These are phyloP conservation scores for Caenorhabditis becei DNA, from an alignment of 2,888 invertebrate species.

Conservation along the genomic window DNA sequence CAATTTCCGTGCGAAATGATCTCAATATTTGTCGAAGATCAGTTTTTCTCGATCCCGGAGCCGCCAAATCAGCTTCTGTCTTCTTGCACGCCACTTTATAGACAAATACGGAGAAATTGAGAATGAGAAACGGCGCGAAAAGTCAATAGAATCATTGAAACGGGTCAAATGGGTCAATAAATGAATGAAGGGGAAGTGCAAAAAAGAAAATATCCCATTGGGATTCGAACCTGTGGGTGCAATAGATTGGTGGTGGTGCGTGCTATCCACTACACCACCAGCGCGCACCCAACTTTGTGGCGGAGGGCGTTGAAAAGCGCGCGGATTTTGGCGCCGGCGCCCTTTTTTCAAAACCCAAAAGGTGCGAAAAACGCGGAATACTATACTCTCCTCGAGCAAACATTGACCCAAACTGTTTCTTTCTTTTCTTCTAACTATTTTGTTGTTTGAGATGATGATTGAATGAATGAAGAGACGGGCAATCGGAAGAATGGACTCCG, in stretches of 20 bases:
- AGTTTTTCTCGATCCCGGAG: background rate
- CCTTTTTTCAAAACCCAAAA: background rate
- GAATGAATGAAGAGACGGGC: conserved; percentile 1
- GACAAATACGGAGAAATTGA: conserved; percentile 1
- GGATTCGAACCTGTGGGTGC: background rate
- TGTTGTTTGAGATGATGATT: conserved; percentile 5
- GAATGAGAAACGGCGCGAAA: background rate
- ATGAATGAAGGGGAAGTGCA: background rate
- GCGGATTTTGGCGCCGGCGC: background rate
- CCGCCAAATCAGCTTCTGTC: background rate
- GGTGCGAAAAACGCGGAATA: background rate
- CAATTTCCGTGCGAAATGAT: too few species aligned
- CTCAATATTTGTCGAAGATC: background rate
- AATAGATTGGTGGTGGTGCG: background rate
- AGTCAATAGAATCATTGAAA: conserved; percentile 2
- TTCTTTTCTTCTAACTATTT: background rate
- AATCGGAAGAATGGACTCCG: background rate
- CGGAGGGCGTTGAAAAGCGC: background rate
- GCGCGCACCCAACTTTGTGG: background rate
- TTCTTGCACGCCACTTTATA: conserved; percentile 9
- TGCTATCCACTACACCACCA: background rate
- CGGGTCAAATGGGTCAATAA: background rate
- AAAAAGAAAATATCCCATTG: background rate
- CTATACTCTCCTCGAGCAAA: background rate
- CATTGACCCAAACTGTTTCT: background rate